Evolutionary conservation across 2,113 vertebrate genomes (phyloP).

Genomic region (Felis catus): F.catus_Fca126_mat1.0 CM031412.1:153158501-153159000

Average conservation of each 20-base stretch:
- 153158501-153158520: background rate
- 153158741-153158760: background rate
- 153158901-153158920: background rate
- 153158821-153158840: background rate
- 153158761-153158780: background rate
- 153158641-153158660: background rate
- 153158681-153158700: background rate
- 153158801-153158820: background rate
- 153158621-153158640: background rate
- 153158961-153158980: background rate
- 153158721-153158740: background rate
- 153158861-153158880: background rate
- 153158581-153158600: background rate
- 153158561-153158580: background rate
- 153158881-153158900: background rate
- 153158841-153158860: background rate
- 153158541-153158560: background rate
- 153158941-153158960: background rate
- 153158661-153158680: background rate
- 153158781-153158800: background rate
- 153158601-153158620: background rate
- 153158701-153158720: background rate
- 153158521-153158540: background rate
- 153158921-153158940: background rate
- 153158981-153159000: background rate